Evolutionary conservation across 2,113 vertebrate species (phyloP), one percentile per base, ranked within the genome.

Genomic region (Tauraco erythrolophus): DNA sequence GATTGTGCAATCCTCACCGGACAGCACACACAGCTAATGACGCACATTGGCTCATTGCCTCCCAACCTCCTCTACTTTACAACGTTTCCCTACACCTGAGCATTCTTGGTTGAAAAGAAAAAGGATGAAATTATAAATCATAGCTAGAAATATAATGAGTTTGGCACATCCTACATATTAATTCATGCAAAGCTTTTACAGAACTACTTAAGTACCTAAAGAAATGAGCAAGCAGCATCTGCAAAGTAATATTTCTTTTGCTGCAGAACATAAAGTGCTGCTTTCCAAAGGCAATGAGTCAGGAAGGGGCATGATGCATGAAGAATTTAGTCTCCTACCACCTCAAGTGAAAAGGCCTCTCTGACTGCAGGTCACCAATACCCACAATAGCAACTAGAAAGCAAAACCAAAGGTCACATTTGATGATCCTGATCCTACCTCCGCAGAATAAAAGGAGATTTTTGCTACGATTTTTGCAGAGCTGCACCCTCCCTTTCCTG

Each of bases 121-220:
- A 92, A 94, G 46, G 64, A 66, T 93, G 41, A 86, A 75, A 70
- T 87, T 46, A 76, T 84, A 88, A 84, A 84, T 95, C 86, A 83
- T 1, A 62, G 19, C 19, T 30, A 64, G 93, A 88, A 91, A 91
- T 75, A 69, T 53, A 88, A 83, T 39, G 84, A 80, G 10, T 76
- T 91, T 92, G 89, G 89, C 91, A 94, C 79, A 92, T 92, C 81
- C 87, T 92, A 58, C 62, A 58, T 87, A 82, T 48, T 85, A 94
- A 96, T 88, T 95, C 70, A 74, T 54, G 51, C 86, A 85, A 82
- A 76, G 77, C 37, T 62, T 78, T 88, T 77, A 76, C 58, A 76
- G 72, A 93, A 76, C 74, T 80, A 69, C 70, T 66, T 50, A 65
- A 58, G 61, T 17, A 85, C 50, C 57, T 72, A 31, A 77, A 94